Evolutionary conservation across 2,888 invertebrate genomes (phyloP).

Genomic region (Abscondita cerata): DNA sequence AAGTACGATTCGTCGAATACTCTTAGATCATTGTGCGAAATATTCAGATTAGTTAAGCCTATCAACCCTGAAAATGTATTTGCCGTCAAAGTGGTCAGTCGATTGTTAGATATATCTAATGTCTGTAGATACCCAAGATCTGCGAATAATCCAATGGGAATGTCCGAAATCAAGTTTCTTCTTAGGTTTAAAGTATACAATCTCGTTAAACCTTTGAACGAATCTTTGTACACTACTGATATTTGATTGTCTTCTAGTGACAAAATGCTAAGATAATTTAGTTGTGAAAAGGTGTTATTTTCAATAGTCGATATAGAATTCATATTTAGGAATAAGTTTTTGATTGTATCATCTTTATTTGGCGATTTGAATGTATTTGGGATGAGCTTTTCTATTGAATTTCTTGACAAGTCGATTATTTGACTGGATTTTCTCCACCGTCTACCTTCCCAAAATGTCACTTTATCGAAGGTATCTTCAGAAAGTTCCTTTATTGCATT

Average conservation of each 20-base stretch:
- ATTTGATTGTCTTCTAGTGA: conserved; percentile 12
- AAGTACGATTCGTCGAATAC: conserved; percentile 7
- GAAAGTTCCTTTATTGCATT: conserved; percentile 20
- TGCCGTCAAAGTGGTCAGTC: conserved; percentile 5
- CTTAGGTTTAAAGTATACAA: neutral
- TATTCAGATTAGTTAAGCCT: conserved; percentile 11
- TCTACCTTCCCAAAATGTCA: conserved; percentile 20
- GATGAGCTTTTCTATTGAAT: conserved; percentile 11
- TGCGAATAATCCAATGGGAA: conserved; percentile 17
- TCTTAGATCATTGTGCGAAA: conserved; percentile 20
- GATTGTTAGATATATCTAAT: conserved; percentile 15
- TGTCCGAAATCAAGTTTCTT: conserved; percentile 1
- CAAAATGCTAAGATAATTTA: conserved; percentile 2
- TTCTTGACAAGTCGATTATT: conserved; percentile 20
- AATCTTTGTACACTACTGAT: conserved; percentile 10
- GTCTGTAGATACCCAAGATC: conserved; percentile 7
- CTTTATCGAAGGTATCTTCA: conserved; percentile 13
- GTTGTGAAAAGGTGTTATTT: conserved; percentile 4
- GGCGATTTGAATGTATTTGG: conserved; percentile 15
- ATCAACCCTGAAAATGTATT: conserved; percentile 17
- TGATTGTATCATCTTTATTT: conserved; percentile 8
- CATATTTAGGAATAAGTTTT: neutral
- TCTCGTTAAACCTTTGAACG: conserved; percentile 15
- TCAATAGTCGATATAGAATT: neutral
- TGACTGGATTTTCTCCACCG: conserved; percentile 14